Evolutionary conservation across 2,797 vertebrate genomes (phyloP).

Genomic region (Podarcis lilfordi): DNA sequence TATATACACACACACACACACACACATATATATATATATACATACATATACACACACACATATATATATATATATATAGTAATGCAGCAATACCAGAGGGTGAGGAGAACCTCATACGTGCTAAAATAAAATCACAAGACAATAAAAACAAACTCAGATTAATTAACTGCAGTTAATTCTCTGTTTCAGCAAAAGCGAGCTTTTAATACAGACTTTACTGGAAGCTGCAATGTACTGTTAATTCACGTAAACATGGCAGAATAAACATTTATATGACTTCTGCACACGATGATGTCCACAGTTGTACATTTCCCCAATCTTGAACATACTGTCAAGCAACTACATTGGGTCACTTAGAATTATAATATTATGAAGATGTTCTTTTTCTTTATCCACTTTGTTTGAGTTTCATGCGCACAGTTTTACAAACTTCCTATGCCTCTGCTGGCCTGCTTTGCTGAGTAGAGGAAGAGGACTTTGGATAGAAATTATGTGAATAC

Average conservation of each 20-base stretch:
- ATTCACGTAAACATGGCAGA: slow-evolving; percentile 47
- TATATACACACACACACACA: too few species aligned
- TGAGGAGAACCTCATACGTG: slow-evolving; percentile 63
- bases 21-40: too few species aligned
- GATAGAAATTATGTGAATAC: not conserved
- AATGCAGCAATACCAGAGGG: slow-evolving; percentile 75
- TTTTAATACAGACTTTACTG: slow-evolving; percentile 60
- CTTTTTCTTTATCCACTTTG: not conserved
- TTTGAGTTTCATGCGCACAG: not conserved
- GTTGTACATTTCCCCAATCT: not conserved
- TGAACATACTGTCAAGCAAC: not conserved
- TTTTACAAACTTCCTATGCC: not conserved
- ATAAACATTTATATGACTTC: not conserved
- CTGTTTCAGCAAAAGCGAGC: slow-evolving; percentile 58
- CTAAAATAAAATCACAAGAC: slow-evolving; percentile 78
- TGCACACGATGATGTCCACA: not conserved
- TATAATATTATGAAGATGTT: not conserved
- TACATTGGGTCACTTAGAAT: not conserved
- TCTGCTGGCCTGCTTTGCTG: not conserved
- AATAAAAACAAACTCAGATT: slow-evolving; percentile 63
- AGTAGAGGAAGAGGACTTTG: not conserved
- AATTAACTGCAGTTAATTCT: slow-evolving; percentile 69
- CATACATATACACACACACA: too few species aligned
- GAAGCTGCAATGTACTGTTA: slow-evolving; percentile 17
- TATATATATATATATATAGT: slow-evolving; percentile 9